Evolutionary conservation across 2,113 vertebrate species (phyloP).

Genomic region (Cricetomys ansorgei): DNA sequence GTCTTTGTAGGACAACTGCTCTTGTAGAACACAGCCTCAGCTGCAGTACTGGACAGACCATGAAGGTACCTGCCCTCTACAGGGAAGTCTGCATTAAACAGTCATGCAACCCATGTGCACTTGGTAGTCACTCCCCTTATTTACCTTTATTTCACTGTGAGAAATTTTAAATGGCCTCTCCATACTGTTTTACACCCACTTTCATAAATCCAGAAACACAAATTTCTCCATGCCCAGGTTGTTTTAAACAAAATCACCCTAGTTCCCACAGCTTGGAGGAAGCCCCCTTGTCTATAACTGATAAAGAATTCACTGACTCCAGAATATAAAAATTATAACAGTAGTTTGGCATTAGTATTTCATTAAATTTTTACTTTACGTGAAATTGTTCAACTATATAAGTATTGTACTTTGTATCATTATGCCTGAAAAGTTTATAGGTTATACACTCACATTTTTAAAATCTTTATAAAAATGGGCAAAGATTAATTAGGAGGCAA

Average conservation of each 20-base stretch:
- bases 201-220: neutral
- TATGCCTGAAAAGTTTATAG: neutral
- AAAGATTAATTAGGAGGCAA: neutral
- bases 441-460: neutral
- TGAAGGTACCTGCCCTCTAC: rapidly evolving
- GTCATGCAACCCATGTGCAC: rapidly evolving
- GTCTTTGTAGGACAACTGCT: rapidly evolving
- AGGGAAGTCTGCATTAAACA: rapidly evolving
- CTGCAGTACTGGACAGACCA: neutral
- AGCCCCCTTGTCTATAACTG: no score
- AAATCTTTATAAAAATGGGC: neutral
- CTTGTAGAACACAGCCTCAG: neutral
- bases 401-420: neutral
- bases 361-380: neutral
- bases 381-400: neutral
- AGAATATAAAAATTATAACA: neutral
- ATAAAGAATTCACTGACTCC: neutral
- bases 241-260: neutral
- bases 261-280: neutral
- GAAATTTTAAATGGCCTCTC: rapidly evolving
- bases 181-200: neutral
- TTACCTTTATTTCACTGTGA: neutral
- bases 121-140: rapidly evolving
- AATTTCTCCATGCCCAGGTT: neutral
- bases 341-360: neutral